phyloP scores from a whole-genome alignment of 2,888 invertebrate species.

The Mactromeris polynyma region DNA sequence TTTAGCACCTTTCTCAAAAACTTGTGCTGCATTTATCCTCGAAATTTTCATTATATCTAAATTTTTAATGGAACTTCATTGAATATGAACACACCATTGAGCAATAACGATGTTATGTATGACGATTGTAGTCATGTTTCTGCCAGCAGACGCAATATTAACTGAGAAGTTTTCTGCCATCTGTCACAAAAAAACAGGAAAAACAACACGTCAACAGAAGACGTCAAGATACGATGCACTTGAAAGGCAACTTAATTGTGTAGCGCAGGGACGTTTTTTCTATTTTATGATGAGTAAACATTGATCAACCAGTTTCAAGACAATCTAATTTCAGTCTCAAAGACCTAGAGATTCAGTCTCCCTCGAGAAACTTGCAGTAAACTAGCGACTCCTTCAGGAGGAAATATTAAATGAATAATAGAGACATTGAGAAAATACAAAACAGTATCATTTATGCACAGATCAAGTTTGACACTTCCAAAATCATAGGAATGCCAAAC shows the following conservation, averaged over 20 bases:
- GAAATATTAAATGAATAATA: not conserved
- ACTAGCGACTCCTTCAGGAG: not conserved
- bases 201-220: not conserved
- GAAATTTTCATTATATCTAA: not conserved
- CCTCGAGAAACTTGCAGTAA: not conserved
- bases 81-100: not conserved
- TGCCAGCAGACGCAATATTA: not conserved
- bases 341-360: not conserved
- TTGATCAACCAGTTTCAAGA: not conserved
- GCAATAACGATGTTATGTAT: not conserved
- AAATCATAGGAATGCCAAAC: not conserved
- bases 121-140: not conserved
- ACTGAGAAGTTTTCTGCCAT: not conserved
- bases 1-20: not conserved
- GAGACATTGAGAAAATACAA: not conserved
- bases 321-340: not conserved
- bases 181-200: not conserved
- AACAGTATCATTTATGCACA: too few relatives aligned
- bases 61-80: not conserved
- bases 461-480: not conserved
- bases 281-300: not conserved
- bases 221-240: not conserved
- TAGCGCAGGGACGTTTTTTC: not conserved
- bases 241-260: not conserved
- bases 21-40: not conserved